A percentile compares a stretch with the other conserved stretches of the same genome.
These are phyloP conservation scores for Ichneumon xanthorius DNA, from an alignment of 2,888 invertebrate genomes.

Conservation along the genomic window DNA sequence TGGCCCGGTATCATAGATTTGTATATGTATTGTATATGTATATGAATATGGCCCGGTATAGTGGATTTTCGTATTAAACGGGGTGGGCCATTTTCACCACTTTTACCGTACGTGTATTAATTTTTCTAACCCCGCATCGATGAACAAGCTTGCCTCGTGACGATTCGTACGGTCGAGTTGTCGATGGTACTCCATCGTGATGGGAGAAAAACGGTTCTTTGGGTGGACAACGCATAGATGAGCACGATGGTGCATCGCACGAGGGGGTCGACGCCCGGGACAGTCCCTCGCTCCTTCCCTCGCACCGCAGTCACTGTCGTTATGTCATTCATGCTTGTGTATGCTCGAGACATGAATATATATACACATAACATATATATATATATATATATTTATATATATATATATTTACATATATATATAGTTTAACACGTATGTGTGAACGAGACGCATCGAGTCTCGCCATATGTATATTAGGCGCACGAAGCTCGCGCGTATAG, in stretches of 20 bases:
- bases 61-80: no score
- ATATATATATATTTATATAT: no score
- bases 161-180: neutral
- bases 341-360: slow-evolving; percentile 20
- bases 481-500: slow-evolving; percentile 34
- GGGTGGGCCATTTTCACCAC: no score
- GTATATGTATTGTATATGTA: no score
- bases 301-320: slow-evolving; percentile 73
- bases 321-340: slow-evolving; percentile 82
- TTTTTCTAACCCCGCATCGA: no score
- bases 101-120: no score
- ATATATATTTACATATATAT: no score
- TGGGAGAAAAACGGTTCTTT: slow-evolving; percentile 21
- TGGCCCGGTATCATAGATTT: no score
- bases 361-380: neutral
- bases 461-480: slow-evolving; percentile 47
- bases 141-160: neutral
- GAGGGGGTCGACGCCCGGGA: slow-evolving; percentile 81
- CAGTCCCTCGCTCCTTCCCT: slow-evolving; percentile 63
- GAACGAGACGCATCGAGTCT: neutral
- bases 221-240: slow-evolving; percentile 28
- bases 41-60: no score
- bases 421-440: neutral
- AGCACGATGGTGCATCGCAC: slow-evolving; percentile 61
- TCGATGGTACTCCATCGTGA: neutral